Conservation (phyloP, 2,888 invertebrate species). For the Linnaemya tessellans region DNA sequence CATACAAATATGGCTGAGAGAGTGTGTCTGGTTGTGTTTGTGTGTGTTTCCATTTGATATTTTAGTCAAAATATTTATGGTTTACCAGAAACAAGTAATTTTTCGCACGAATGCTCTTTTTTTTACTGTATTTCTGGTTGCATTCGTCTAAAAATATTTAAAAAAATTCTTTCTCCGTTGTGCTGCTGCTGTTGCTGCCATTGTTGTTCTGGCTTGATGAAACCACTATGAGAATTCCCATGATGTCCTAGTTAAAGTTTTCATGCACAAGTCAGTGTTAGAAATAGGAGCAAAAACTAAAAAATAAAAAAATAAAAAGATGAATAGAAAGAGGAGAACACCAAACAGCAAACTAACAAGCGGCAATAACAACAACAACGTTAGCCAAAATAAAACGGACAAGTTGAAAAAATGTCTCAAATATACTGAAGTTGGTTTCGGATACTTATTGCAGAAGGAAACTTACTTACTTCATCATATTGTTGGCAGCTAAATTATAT, state of each 20-base stretch:
- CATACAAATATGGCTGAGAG: neutral
- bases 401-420: conserved; percentile 43
- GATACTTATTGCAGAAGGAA: conserved; percentile 34
- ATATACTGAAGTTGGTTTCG: conserved; percentile 31
- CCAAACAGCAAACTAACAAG: conserved; percentile 25
- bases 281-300: neutral
- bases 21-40: neutral
- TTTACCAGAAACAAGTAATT: conserved; percentile 66
- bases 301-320: neutral
- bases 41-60: conserved; percentile 45
- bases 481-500: conserved; percentile 67
- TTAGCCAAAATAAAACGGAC: neutral
- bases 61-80: conserved; percentile 65
- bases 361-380: conserved; percentile 12
- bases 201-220: conserved; percentile 20
- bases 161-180: conserved; percentile 2
- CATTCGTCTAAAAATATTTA: conserved; percentile 13
- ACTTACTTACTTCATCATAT: conserved; percentile 65
- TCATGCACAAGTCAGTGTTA: conserved; percentile 13
- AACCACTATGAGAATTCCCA: conserved; percentile 31
- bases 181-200: neutral
- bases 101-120: conserved; percentile 62
- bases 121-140: conserved; percentile 42
- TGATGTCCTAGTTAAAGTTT: conserved; percentile 45
- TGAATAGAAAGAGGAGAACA: neutral